Evolutionary conservation across 23 tunicate genomes (phyloP).

Genomic region (Aplidium turbinatum): DNA sequence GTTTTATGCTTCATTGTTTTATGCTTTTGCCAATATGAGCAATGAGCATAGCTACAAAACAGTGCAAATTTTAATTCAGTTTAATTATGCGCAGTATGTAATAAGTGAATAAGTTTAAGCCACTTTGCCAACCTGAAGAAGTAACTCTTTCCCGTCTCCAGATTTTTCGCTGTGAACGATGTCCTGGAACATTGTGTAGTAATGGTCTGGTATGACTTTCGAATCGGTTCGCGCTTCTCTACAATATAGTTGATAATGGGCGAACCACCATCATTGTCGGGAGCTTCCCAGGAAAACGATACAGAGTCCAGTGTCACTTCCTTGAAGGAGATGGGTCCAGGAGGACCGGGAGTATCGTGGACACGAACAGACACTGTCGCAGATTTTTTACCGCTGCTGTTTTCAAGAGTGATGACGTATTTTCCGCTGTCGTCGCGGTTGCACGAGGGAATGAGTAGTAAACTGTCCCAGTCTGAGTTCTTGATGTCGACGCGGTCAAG

Average conservation of each 20-base stretch:
- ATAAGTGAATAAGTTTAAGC: background rate
- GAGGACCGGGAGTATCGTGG: slow-evolving; percentile 94
- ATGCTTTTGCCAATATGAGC: no score
- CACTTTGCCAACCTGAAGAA: slow-evolving; percentile 58
- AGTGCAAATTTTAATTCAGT: background rate
- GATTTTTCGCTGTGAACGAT: slow-evolving; percentile 64
- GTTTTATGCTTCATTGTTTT: no score
- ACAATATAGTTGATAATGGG: slow-evolving; percentile 75
- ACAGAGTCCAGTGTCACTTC: slow-evolving; percentile 68
- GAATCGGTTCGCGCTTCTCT: slow-evolving; percentile 83
- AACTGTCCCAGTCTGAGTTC: slow-evolving; percentile 74
- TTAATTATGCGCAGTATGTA: background rate
- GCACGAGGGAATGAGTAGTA: slow-evolving; percentile 72
- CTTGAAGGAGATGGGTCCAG: slow-evolving; percentile 52
- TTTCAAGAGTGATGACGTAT: slow-evolving; percentile 65
- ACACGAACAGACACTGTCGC: slow-evolving; percentile 77
- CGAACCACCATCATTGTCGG: slow-evolving; percentile 90
- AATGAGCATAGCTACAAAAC: no score
- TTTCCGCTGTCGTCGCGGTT: slow-evolving; percentile 90
- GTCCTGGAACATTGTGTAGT: slow-evolving; percentile 70
- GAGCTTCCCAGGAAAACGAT: slow-evolving; percentile 72
- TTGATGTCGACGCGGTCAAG: slow-evolving; percentile 78
- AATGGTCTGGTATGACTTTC: slow-evolving; percentile 90
- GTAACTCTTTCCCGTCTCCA: slow-evolving; percentile 85
- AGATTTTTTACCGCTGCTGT: slow-evolving; percentile 78